Conservation (phyloP, 2,113 vertebrate genomes). For the Bufo bufo region DNA sequence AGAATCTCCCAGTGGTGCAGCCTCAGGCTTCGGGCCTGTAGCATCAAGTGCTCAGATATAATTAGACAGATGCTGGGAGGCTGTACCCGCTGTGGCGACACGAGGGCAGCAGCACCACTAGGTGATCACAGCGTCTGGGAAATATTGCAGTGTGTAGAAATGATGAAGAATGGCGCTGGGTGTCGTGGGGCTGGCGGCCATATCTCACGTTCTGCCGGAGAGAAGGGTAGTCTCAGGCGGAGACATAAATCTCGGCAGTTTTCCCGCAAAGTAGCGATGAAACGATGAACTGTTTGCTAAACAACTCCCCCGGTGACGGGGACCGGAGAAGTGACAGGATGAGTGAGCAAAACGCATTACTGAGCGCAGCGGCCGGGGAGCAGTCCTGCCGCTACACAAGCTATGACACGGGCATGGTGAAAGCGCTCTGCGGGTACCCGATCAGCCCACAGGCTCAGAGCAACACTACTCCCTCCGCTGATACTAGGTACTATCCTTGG, state of each 20-base stretch:
- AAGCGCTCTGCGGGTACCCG: neutral
- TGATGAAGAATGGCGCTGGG: neutral
- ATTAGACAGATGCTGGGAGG: neutral
- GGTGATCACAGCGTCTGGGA: neutral
- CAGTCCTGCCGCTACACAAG: neutral
- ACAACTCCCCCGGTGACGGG: slow-evolving; percentile 37
- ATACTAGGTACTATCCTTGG: neutral
- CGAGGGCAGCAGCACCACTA: neutral
- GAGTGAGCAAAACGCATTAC: slow-evolving; percentile 26
- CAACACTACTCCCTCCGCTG: neutral
- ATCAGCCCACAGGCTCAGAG: neutral
- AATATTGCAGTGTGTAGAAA: neutral
- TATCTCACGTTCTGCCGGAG: slow-evolving; percentile 13
- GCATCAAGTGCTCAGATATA: neutral
- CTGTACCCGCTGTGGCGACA: neutral
- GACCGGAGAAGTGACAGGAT: slow-evolving; percentile 26
- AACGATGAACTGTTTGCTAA: slow-evolving; percentile 39
- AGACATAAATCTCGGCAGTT: slow-evolving; percentile 35
- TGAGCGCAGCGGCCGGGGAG: neutral
- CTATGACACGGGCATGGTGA: neutral
- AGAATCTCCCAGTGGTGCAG: neutral
- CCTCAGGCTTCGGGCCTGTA: neutral
- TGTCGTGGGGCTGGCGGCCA: neutral
- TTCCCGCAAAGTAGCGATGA: neutral
- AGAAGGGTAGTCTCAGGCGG: slow-evolving; percentile 24